Evolutionary conservation across 2,888 invertebrate species (phyloP), one percentile per base, ranked within the genome.

Genomic region (Calameuta idolon): DNA sequence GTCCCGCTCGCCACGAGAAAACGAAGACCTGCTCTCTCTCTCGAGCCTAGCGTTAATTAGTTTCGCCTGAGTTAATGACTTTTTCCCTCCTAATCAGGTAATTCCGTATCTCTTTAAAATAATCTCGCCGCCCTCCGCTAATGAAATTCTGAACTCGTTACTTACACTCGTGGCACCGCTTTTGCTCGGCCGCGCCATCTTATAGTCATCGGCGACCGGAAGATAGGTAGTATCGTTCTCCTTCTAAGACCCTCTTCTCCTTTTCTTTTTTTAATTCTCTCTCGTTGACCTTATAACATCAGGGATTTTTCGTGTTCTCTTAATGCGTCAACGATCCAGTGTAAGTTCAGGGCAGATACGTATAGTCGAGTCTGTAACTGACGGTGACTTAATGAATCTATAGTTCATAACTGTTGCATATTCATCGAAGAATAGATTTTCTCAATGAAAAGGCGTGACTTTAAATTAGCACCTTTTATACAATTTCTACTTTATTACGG

Each of bases 31-130:
- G 37, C 55, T 55, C 55, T 55, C 55, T 35, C 35, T 55, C 69
- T 76, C 84, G 86, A 86, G 88, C 87, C 89, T 85, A 88, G 88
- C 91, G 90, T 91, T 92, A 92, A 92, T 92, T 92, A 91, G 91
- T 91, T 92, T 91, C 91, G 91, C 91, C 89, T 88, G 90, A 90
- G 91, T 91, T 92, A 92, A 92, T 91, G 91, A 91, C 91, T 91
- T 91, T 91, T 91, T 91, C 90, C 90, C 91, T 91, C 89, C 91
- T 91, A 92, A 92, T 92, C 92, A 92, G 91, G 91, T 91, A 91
- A 92, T 92, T 92, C 89, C 91, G 90, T 92, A 92, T 92, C 91
- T 91, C 91, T 92, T 92, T 91, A 91, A 91, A 92, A 92, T 92
- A 91, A 92, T 92, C 91, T 92, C 88, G 88, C 90, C 91, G 90